Base-by-base conservation (phyloP, 2,797 vertebrate species). In the Anniella stebbinsi region DNA sequence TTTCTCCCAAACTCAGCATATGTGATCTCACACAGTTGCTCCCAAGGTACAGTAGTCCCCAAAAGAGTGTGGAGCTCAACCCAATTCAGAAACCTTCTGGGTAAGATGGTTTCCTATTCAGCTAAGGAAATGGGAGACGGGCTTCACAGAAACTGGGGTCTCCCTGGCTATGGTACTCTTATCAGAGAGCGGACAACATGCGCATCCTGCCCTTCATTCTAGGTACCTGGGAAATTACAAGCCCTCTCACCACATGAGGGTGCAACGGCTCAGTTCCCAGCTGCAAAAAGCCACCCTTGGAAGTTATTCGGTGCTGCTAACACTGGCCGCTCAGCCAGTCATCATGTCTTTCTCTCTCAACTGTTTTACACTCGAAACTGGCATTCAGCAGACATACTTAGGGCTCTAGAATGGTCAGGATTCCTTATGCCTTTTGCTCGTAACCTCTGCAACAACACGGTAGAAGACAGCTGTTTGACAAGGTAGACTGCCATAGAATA, bases 401-500 rank as follows among this genome's bases (percentile, higher is more conserved):
- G 98, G 10, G 99, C 99, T 98, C 99, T 97, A 96, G 99, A 99
- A 97, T 99, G 99, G 97, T 99, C 99, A 5, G 99, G 99, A 97
- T 99, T 99, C 96, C 99, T 98, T 96, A 99, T 99, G 91, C 99
- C 99, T 98, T 99, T 99, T 30, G 98, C 98, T 92, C 99, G 98
- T 95, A 99, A 98, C 96, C 99, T 98, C 97, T 99, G 99, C 95
- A 99, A 95, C 94, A 99, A 97, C 91, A 99, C 98, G 23, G 99
- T 98, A 89, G 99, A 99, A 38, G 99, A 98, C 96, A 99, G 98
- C 97, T 99, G 99, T 97, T 99, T 99, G 94, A 99, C 99, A 95
- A 99, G 97, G 97, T 99, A 99, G 75, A 99, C 99, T 1, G 99
- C 99, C 99, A 99, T 98, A 91, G 99, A 99, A 97, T 99, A 99